Base-by-base conservation (phyloP, 2,888 invertebrate genomes). In the Caenorhabditis panamensis region DNA sequence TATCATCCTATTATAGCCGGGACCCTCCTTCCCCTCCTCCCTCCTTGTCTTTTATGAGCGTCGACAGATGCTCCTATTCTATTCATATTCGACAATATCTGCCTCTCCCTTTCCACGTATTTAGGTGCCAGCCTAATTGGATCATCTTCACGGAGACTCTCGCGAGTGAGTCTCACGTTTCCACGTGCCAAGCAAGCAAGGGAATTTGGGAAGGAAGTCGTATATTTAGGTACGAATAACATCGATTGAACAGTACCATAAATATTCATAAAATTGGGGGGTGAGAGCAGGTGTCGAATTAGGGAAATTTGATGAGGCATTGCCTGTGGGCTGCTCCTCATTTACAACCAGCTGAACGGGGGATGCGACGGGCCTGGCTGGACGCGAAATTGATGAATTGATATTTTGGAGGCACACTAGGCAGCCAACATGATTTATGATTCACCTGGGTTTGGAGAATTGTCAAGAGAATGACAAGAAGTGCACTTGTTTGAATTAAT, bases 341-440 rank as follows among this genome's bases (percentile, higher is more conserved):
- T 76, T 76, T 66, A 79, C 79, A 79, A 73, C 73, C 69, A 49
- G 11, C 51, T 53, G 31, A 49, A 41, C 36, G 51, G 18, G n/a
- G 49, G 61, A 62, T 36, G 62, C 44, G 58, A 36, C 49, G 49
- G 22, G 56, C 26, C 22, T 11, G 31, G 58, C 16, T 13, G 26
- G 66, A 59, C 59, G 71, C 63, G 79, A 79, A 79, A 68, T 79
- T 79, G 79, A 79, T 79, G 79, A 79, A 79, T 79, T 79, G 79
- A 73, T 79, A 72, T 79, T 72, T 72, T 36, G 56, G 56, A 20
- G 73, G 22, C 58, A 53, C 51, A 37, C 53, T 28, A 16, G 26
- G 56, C 61, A 24, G 41, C 24, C 62, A 49, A 66, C 36, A 72
- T 79, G 79, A 79, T 79, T 79, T 79, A 79, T 79, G 69, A 67